phyloP scores from a whole-genome alignment of 2,113 vertebrate species.

The Pollimyrus isidori region DNA sequence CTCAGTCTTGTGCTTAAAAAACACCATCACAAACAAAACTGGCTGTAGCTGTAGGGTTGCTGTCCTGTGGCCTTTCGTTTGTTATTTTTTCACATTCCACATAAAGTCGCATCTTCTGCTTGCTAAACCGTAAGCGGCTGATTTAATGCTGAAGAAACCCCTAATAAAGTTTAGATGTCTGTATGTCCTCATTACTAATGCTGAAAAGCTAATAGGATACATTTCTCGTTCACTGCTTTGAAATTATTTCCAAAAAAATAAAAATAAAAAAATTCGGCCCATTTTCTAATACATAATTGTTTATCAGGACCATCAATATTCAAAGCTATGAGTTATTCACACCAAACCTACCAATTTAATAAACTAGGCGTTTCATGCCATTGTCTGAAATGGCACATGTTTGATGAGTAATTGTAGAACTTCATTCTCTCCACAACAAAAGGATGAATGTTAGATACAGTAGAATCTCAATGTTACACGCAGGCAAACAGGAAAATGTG shows the following conservation, averaged over 20 bases:
- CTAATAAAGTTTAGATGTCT: not conserved
- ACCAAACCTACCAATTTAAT: not conserved
- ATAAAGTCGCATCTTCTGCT: not conserved
- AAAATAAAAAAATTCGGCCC: not conserved
- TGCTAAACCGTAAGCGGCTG: not conserved
- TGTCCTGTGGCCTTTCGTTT: not conserved
- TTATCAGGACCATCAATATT: not conserved
- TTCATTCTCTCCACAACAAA: not conserved
- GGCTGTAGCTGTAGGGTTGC: not conserved
- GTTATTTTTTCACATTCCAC: not conserved
- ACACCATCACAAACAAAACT: not conserved
- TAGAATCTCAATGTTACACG: not conserved
- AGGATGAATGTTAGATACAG: not conserved
- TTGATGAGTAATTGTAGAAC: not conserved
- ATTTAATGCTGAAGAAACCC: not conserved
- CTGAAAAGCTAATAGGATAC: not conserved
- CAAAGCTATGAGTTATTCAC: not conserved
- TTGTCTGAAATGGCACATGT: not conserved
- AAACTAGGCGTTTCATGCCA: not conserved
- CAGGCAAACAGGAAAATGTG: not conserved
- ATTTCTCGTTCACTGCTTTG: not conserved
- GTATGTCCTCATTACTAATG: not conserved
- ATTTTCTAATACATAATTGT: not conserved
- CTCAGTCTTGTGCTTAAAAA: conserved; percentile 13
- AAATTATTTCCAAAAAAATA: no score